Percentiles rank a stretch among this genome's conserved stretches.
Evolutionary conservation across 2,888 invertebrate genomes (phyloP).

Genomic region (Sinohyriopsis cumingii): DNA sequence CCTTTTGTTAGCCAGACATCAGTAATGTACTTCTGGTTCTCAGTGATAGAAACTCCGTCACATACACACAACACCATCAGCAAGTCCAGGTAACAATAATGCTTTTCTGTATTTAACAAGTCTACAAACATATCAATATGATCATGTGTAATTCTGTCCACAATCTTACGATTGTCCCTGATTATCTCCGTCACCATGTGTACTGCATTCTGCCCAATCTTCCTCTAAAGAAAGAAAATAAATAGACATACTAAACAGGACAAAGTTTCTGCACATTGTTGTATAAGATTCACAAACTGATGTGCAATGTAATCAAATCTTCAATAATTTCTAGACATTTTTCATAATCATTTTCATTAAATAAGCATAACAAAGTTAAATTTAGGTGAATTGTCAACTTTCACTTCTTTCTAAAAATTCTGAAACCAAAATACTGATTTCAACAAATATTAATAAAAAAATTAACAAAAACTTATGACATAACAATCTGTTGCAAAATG

Average conservation of each 20-base stretch:
- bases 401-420: too few species aligned
- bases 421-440: too few species aligned
- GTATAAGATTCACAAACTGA: too few species aligned
- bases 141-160: conserved; percentile 58
- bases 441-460: too few species aligned
- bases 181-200: conserved; percentile 67
- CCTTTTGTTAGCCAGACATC: conserved; percentile 47
- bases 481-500: too few species aligned
- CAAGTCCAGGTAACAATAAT: conserved; percentile 59
- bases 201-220: conserved; percentile 53
- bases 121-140: conserved; percentile 62
- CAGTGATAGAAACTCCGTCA: conserved; percentile 64
- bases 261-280: too few species aligned
- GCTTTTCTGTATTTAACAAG: conserved; percentile 59
- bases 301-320: too few species aligned
- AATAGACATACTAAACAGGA: not conserved
- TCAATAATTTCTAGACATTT: too few species aligned
- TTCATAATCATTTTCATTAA: too few species aligned
- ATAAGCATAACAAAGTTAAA: too few species aligned
- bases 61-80: conserved; percentile 65
- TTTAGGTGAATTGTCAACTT: too few species aligned
- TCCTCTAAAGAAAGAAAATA: conserved; percentile 5
- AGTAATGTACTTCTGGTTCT: conserved; percentile 67
- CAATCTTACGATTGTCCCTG: conserved; percentile 65
- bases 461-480: too few species aligned